Evolutionary conservation across 92 coral and sea anemone species (phyloP), one percentile per base, ranked within the genome.

Genomic region (Umimayanthus chanpuru): DNA sequence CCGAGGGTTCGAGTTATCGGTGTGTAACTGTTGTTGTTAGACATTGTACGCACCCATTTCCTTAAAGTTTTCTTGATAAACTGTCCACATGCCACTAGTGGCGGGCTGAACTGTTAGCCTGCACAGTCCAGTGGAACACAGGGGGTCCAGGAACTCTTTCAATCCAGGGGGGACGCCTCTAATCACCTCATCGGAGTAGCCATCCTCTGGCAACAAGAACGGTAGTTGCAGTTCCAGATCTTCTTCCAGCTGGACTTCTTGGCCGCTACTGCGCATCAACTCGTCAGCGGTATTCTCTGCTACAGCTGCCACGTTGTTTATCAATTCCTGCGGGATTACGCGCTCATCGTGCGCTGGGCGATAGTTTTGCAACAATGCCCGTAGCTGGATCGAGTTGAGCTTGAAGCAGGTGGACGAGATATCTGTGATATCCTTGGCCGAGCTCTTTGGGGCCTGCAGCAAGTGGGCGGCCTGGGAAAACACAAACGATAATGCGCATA

Each of bases 241-340:
- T 80, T 97, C 99, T 49, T 97, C 98, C 0, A 96, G 96, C n/a
- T 83, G 92, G 72, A 97, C 94, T 55, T 95, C 94, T 36, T 97
- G 98, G 18, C 99, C 99, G 76, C 93, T 94, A 89, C 91, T 93
- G 87, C 96, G 98, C 50, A 95, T 93, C 85, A 92, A 89, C 87
- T 94, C 94, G 91, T 97, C 99, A 65, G 99, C 98, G 81, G 96
- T 97, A 82, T 93, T 94, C 89, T 97, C 99, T 14, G 99, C 99
- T 14, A 93, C 89, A 58, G 93, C 91, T 73, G 94, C 98, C 36
- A 94, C 93, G 88, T 84, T 86, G 77, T 97, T 95, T 8, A 97
- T 94, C 82, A 95, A 89, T 41, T 94, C 98, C 89, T 90, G 85
- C 9, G 81, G 82, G 58, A 88, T 74, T 30, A 88, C 74, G 43